Base-by-base conservation (phyloP, 2,888 invertebrate species). In the Drosophila paramelanica region DNA sequence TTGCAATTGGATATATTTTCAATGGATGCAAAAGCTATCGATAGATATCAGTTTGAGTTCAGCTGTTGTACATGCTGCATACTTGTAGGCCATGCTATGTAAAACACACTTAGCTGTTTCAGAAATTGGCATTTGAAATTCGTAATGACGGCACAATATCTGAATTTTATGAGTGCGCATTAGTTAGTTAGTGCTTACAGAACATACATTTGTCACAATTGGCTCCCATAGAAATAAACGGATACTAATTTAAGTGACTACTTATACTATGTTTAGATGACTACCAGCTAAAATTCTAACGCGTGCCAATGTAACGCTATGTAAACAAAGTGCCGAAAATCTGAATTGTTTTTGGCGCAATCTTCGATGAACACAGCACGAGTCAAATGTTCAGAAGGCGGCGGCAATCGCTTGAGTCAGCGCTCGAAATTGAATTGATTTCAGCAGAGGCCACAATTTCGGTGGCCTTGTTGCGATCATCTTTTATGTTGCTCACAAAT, bases 401-500 rank as follows among this genome's bases (percentile, higher is more conserved):
- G 49, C 47, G 27, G 36, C 33, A 50, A 41, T 49, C 31, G 49
- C n/a, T 53, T 62, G 45, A 45, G 31, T 45, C 65, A 72, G 57
- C 69, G 46, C 43, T 59, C 47, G 52, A 78, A 79, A 76, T 66
- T 81, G 73, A 81, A 73, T 76, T 81, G 58, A 84, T 82, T 78
- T 65, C 46, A 47, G 49, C 50, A 47, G 69, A 47, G 69, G 2
- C n/a, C 82, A 99, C 98, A 60, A 98, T 97, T 89, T 98, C 98
- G 11, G 97, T 96, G 11, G 98, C 98, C 90, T 98, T 98, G 81
- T 96, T 96, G 77, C 97, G 94, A 89, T 98, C 97, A 0, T 98
- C 98, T 92, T 96, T 97, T 36, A 98, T 96, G 91, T 98, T 98
- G 0, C 96, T 95, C 0, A 99, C 98, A 93, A 99, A 99, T 89